Percentiles rank a stretch among this genome's conserved stretches.
phyloP scores from a whole-genome alignment of 2,888 invertebrate species.

The Rhogogaster chlorosoma region DNA sequence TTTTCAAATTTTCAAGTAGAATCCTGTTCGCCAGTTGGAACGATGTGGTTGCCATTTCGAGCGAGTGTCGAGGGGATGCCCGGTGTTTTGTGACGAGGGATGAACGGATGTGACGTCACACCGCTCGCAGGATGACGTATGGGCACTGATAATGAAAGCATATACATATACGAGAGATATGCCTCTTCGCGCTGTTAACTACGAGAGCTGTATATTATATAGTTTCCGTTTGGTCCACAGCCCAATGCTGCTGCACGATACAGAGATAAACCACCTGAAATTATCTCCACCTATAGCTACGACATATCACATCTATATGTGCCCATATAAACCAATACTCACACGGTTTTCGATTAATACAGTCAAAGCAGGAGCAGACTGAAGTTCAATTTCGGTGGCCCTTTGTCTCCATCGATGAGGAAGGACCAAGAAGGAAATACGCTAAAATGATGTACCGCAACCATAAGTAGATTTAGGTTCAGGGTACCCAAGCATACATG shows the following conservation, averaged over 20 bases:
- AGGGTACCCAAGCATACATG: background rate
- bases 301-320: constrained; percentile 10
- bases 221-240: constrained; percentile 67
- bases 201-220: constrained; percentile 56
- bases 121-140: constrained; percentile 73
- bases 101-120: constrained; percentile 74
- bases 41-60: background rate
- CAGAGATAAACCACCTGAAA: constrained; percentile 16
- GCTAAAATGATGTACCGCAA: background rate
- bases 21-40: background rate
- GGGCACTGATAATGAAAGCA: constrained; percentile 76
- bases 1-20: constrained; percentile 19
- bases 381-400: background rate
- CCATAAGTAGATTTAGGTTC: background rate
- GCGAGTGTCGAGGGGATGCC: constrained; percentile 18
- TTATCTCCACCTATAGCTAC: background rate
- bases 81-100: constrained; percentile 68
- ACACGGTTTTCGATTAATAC: background rate
- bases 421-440: background rate
- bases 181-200: constrained; percentile 43
- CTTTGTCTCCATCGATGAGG: background rate
- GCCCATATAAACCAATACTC: background rate
- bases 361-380: background rate
- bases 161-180: constrained; percentile 61
- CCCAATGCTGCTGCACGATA: constrained; percentile 4